Percentiles rank a stretch among this genome's conserved stretches.
phyloP scores from a whole-genome alignment of 2,113 vertebrate species.

The Neogobius melanostomus region DNA sequence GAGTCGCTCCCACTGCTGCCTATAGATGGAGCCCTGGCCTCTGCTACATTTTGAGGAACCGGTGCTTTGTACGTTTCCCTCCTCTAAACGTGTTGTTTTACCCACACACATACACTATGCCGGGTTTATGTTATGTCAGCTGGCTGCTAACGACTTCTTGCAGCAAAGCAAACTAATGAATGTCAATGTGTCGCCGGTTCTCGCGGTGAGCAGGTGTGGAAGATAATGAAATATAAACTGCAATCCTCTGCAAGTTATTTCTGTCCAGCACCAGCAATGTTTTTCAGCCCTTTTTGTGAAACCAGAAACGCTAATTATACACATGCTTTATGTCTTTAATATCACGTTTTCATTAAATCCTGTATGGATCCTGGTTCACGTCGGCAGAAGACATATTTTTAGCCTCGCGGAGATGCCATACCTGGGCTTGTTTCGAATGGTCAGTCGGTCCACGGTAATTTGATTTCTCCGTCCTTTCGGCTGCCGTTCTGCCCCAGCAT shows the following conservation, averaged over 20 bases:
- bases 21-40: neutral
- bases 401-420: conserved; percentile 57
- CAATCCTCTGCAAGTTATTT: conserved; percentile 6
- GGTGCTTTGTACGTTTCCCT: neutral
- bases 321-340: conserved; percentile 72
- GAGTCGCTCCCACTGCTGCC: no score
- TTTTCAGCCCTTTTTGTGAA: conserved; percentile 24
- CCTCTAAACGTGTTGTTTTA: neutral
- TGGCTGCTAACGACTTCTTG: conserved; percentile 49
- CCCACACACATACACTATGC: neutral
- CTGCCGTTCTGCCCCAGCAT: conserved; percentile 54
- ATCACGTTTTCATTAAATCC: conserved; percentile 72
- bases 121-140: conserved; percentile 33
- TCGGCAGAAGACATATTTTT: conserved; percentile 27
- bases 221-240: conserved; percentile 39
- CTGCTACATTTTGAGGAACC: neutral
- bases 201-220: conserved; percentile 48
- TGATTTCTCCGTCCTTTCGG: conserved; percentile 55
- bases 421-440: conserved; percentile 66
- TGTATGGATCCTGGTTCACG: conserved; percentile 65
- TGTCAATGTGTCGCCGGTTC: conserved; percentile 37
- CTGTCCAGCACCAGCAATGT: conserved; percentile 9
- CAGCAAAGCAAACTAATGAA: conserved; percentile 52
- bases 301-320: conserved; percentile 64
- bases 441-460: conserved; percentile 58